Base-by-base conservation (phyloP, 2,888 invertebrate species). In the Xestobium rufovillosum region DNA sequence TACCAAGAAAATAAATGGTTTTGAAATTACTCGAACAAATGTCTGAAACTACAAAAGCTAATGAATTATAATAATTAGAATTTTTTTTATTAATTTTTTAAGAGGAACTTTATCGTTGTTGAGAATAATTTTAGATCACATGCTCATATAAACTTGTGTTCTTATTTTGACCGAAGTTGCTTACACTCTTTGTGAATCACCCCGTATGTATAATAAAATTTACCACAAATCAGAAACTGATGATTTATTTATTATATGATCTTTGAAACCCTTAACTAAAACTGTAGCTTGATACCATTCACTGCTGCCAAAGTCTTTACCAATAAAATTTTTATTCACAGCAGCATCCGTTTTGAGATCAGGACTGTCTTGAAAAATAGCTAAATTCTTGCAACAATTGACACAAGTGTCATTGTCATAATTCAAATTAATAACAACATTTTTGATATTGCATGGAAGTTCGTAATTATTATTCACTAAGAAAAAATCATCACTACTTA, bases 241-340 rank as follows among this genome's bases (percentile, higher is more conserved):
- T 47, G 60, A 65, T 16, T 74, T 73, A 59, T 74, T 69, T 9
- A 75, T 63, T 55, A 68, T 55, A 49, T 67, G 68, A 52, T 75
- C 75, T 63, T 72, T 75, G 49, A 73, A 76, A 11, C 75, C 76
- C 55, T 73, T 73, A 60, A 76, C 65, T 15, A 69, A 58, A 56
- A 68, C 67, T 34, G 63, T 69, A 11, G 70, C 73, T 50, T 75
- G 71, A 56, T 68, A 74, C 76, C 76, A 76, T 34, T 19, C 6
- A 19, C 6, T n/a, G n/a, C n/a, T n/a, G n/a, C n/a, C n/a, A n/a
- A n/a, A n/a, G n/a, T n/a, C n/a, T n/a, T n/a, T n/a, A n/a, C n/a
- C n/a, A n/a, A n/a, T 36, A 28, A 10, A 27, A 31, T 34, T 32
- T 37, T n/a, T n/a, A 12, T 32, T 30, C 11, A 31, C 11, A 10